Evolutionary conservation across 2,888 invertebrate genomes (phyloP).

Genomic region (Operophtera brumata): DNA sequence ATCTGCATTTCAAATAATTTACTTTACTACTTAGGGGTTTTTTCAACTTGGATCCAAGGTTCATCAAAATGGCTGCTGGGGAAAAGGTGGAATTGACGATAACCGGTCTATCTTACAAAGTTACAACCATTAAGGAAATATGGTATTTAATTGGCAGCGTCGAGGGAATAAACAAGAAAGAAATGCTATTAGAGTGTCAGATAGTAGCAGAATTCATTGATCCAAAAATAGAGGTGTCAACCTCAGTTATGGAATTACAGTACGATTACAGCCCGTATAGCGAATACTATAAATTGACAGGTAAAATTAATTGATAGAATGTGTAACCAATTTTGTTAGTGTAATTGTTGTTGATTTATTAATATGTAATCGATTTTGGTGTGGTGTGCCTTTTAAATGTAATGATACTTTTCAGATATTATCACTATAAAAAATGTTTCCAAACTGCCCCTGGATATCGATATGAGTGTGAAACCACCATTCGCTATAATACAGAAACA

Average conservation of each 20-base stretch:
- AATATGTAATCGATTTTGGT: no score
- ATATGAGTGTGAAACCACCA: conserved; percentile 70
- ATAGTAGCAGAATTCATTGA: conserved; percentile 80
- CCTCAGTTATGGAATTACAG: conserved; percentile 70
- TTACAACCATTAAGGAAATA: conserved; percentile 70
- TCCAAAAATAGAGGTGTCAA: conserved; percentile 78
- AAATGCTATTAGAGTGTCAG: conserved; percentile 72
- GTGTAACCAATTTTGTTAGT: background rate
- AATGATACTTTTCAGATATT: conserved; percentile 64
- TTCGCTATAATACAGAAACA: conserved; percentile 71
- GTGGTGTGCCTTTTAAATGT: background rate
- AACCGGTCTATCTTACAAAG: conserved; percentile 61
- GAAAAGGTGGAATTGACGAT: conserved; percentile 66
- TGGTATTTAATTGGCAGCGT: conserved; percentile 81
- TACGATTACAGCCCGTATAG: conserved; percentile 72
- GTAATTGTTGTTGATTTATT: no score
- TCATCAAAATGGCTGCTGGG: conserved; percentile 68
- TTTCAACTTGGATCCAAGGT: conserved; percentile 70
- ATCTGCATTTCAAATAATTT: background rate
- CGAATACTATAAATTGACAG: conserved; percentile 69
- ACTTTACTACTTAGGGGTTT: conserved; percentile 55
- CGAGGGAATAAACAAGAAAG: conserved; percentile 77
- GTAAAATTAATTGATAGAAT: conserved; percentile 41
- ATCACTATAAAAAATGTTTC: conserved; percentile 79
- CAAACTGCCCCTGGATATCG: conserved; percentile 70